phyloP scores from a whole-genome alignment of 1,140 invertebrate genomes.

The Probaryconus sp. region DNA sequence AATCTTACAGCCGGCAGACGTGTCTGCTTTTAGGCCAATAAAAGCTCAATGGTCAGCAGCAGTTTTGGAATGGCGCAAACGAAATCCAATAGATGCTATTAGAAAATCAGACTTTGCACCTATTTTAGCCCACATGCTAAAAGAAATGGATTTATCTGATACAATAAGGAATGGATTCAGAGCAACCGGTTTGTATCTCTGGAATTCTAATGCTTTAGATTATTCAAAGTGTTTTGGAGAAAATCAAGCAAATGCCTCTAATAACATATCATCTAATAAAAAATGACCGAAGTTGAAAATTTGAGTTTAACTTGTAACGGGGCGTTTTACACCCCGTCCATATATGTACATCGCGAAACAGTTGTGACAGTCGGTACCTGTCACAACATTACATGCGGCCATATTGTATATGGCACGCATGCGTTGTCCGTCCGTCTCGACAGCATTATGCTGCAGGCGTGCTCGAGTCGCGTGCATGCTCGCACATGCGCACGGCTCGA shows the following conservation, averaged over 20 bases:
- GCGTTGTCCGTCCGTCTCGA: too few species aligned
- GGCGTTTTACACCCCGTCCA: too few species aligned
- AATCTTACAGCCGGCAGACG: constrained; percentile 73
- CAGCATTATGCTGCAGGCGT: too few species aligned
- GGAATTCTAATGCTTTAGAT: constrained; percentile 11
- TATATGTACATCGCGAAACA: too few species aligned
- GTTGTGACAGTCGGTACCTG: too few species aligned
- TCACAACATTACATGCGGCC: too few species aligned
- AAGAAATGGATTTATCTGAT: not conserved
- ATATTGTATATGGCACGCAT: too few species aligned
- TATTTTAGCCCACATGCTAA: not conserved
- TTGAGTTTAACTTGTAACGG: too few species aligned
- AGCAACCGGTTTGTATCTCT: constrained; percentile 12
- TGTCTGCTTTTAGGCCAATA: constrained; percentile 68
- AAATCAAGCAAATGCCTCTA: not conserved
- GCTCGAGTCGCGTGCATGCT: too few species aligned
- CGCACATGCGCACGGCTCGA: too few species aligned
- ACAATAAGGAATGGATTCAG: constrained; percentile 16
- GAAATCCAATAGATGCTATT: not conserved
- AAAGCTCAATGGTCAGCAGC: constrained; percentile 37
- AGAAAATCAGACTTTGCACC: not conserved
- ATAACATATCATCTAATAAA: too few species aligned
- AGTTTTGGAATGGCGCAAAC: constrained; percentile 1
- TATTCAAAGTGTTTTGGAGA: constrained; percentile 16
- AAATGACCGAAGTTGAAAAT: too few species aligned